Evolutionary conservation across 2,113 vertebrate species (phyloP), one percentile per base, ranked within the genome.

Genomic region (Nibea coibor): DNA sequence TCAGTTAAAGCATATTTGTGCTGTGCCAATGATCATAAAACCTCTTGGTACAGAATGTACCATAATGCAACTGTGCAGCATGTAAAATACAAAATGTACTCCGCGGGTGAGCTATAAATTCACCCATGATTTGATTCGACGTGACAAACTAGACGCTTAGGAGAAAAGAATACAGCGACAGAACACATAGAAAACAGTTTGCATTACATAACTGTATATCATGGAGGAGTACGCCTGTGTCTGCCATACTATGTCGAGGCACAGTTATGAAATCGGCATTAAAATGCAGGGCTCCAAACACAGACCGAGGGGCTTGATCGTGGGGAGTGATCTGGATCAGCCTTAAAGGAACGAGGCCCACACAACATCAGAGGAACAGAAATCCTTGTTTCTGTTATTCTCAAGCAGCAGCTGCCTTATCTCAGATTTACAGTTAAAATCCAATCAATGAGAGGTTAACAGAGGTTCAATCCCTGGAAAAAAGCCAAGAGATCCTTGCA

Each of bases 191-290:
- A 86, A 90, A 92, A 84, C 88, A 80, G 85, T 92, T 84, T 82
- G 71, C 51, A 65, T 93, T 93, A 91, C 75, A 80, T 92, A 93
- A 94, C 84, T 61, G 82, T 71, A 68, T 67, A 83, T 70, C 78
- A 89, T 70, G 57, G 86, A 85, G 73, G 81, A 89, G 82, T 71
- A 51, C 1, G 83, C 61, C 78, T 68, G 76, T 72, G 80, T 90
- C 86, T 85, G 82, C 81, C 59, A 28, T 63, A 74, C 57, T 17
- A 63, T 86, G 87, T 88, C 83, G 84, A 84, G 47, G 81, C 87
- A 68, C 73, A 57, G 88, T 93, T 92, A 92, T 88, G 89, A 93
- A 93, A 93, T 81, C 64, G 19, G 66, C 69, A 91, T 91, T 88
- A 87, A 89, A 86, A 93, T 82, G 81, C 89, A 86, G 85, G 67